phyloP scores from a whole-genome alignment of 1,140 invertebrate species.

The Sarcophaga bullata region DNA sequence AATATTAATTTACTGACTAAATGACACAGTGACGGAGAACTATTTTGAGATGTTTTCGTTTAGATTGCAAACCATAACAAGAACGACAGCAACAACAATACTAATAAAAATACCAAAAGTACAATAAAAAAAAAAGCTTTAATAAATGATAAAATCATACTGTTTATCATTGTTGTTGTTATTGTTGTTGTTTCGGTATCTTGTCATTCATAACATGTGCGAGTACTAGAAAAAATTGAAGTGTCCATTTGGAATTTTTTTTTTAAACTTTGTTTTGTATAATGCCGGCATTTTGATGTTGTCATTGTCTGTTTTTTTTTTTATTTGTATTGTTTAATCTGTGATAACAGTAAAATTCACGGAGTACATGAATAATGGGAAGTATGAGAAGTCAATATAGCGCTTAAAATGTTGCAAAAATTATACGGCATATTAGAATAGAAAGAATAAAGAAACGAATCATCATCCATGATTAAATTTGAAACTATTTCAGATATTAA shows the following conservation, averaged over 20 bases:
- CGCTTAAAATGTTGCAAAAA: background rate
- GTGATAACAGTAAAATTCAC: background rate
- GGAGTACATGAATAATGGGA: background rate
- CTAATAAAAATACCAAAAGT: background rate
- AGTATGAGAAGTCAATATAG: background rate
- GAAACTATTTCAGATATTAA: too few species aligned
- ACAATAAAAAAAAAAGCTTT: slow-evolving; percentile 25
- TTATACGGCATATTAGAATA: background rate
- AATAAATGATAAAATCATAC: slow-evolving; percentile 37
- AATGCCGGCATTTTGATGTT: background rate
- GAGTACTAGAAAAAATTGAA: slow-evolving; percentile 37
- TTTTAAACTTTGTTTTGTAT: too few species aligned
- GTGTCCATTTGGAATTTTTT: slow-evolving; percentile 13
- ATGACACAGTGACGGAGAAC: background rate
- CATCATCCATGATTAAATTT: too few species aligned
- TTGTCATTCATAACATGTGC: slow-evolving; percentile 40
- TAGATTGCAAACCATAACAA: background rate
- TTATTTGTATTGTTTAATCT: background rate
- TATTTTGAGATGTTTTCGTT: background rate
- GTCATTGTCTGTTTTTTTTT: background rate
- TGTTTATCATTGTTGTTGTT: slow-evolving; percentile 35
- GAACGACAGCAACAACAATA: background rate
- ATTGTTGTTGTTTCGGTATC: too few species aligned
- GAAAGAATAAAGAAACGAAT: too few species aligned
- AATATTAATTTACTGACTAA: slow-evolving; percentile 15